These are phyloP conservation scores for Dissostichus mawsoni DNA, from an alignment of 2,113 vertebrate species.

Conservation along the genomic window DNA sequence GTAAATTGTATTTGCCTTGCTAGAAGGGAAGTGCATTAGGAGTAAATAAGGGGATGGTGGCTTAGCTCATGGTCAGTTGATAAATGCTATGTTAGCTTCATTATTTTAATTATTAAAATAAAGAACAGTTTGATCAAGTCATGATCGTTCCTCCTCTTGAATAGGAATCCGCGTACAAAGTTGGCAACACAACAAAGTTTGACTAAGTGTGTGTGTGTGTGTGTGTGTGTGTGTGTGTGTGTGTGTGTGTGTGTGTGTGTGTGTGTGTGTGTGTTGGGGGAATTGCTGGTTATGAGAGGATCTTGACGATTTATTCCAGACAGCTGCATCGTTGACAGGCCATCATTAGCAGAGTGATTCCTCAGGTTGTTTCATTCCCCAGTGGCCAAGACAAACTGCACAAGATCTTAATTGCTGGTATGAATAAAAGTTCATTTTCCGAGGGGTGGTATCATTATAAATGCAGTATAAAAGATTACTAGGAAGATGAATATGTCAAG, in stretches of 20 bases:
- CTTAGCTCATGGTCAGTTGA: background rate
- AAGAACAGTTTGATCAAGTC: constrained; percentile 1
- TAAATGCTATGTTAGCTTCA: background rate
- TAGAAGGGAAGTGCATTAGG: background rate
- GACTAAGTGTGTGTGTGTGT: constrained; percentile 28
- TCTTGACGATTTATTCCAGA: constrained; percentile 86
- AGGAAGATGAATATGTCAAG: constrained; percentile 78
- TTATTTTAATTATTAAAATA: background rate
- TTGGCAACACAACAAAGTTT: constrained; percentile 65
- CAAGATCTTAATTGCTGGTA: constrained; percentile 85
- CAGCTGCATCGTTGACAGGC: constrained; percentile 88
- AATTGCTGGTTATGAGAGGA: constrained; percentile 83
- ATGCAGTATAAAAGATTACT: constrained; percentile 77
- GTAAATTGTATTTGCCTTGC: background rate
- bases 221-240: constrained; percentile 34
- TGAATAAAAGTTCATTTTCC: constrained; percentile 86
- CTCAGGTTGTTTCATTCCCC: constrained; percentile 84
- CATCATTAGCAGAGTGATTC: constrained; percentile 86
- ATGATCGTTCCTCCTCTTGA: background rate
- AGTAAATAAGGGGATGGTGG: background rate
- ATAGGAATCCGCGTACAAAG: constrained; percentile 44
- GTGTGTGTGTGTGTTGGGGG: constrained; percentile 70
- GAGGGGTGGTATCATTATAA: constrained; percentile 77
- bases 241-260: constrained; percentile 31
- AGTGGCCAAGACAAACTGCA: constrained; percentile 84